Evolutionary conservation across 2,113 vertebrate species (phyloP), one percentile per base, ranked within the genome.

Genomic region (Dasypus novemcinctus): DNA sequence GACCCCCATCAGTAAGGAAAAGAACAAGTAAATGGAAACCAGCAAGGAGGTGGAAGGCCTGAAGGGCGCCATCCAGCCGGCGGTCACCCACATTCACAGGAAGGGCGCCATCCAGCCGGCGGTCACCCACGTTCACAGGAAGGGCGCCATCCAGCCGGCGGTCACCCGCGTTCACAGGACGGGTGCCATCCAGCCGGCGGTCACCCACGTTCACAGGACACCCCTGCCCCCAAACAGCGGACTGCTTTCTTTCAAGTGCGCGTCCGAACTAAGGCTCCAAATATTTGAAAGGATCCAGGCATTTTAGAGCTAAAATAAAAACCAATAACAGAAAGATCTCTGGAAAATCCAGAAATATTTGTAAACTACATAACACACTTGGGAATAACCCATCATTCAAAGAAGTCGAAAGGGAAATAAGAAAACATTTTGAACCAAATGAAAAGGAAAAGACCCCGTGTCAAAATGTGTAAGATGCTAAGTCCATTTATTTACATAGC

Each of bases 401-500:
- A 74, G 91, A 54, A 46, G 33, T 61, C 3, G 54, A 46, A 52
- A 17, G 17, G 63, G 4, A 72, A 91, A 41, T 11, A 13, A 49
- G 46, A 49, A 6, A 12, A 54, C 18, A 5, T 54, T 41, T 4
- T 7, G 33, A 78, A 25, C 18, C 23, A 25, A 23, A 4, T 25
- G 31, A 71, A 33, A 38, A 29, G 9, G 25, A 69, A 91, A 91
- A 27, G 6, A n/a, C 3, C 31, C 7, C 10, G 0, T 17, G 7
- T 41, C 57, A 8, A 10, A 46, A 14, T 2, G 4, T 29, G 57
- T 12, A 27, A 36, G 82, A 21, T 6, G 0, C 18, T 5, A 11
- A 11, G 5, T 61, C 20, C 1, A 5, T 0, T 4, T 0, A 7
- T 64, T 75, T 15, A 10, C 0, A 9, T 0, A 10, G 64, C 38